Percentiles rank a stretch among this genome's conserved stretches.
phyloP scores from a whole-genome alignment of 92 coral and sea anemone genomes.

The Porites cylindrica region DNA sequence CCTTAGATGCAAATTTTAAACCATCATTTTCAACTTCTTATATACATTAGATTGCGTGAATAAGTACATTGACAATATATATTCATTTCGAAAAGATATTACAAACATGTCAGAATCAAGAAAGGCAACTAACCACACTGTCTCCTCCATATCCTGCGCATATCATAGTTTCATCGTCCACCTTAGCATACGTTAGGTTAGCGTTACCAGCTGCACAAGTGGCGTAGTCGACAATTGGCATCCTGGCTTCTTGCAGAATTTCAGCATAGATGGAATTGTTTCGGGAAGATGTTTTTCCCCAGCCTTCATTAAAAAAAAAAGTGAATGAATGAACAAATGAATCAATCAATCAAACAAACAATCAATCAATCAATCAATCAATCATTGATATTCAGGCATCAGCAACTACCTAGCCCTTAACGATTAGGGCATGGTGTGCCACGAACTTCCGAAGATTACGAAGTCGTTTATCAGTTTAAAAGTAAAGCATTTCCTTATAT shows the following conservation, averaged over 20 bases:
- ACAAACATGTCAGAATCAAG: not conserved
- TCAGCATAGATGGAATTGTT: not conserved
- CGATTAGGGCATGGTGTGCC: too few relatives aligned
- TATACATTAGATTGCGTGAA: not conserved
- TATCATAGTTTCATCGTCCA: slow-evolving; percentile 61
- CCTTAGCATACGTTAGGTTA: slow-evolving; percentile 6
- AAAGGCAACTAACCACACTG: slow-evolving; percentile 41
- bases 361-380: too few relatives aligned
- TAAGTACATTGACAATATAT: not conserved
- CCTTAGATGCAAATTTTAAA: too few relatives aligned
- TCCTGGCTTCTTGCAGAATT: slow-evolving; percentile 67
- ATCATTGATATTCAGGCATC: too few relatives aligned
- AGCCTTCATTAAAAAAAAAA: slow-evolving; percentile 38
- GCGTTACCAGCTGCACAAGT: slow-evolving; percentile 65
- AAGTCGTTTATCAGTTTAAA: too few relatives aligned
- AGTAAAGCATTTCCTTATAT: too few relatives aligned
- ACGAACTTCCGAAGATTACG: too few relatives aligned
- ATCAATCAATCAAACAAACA: too few relatives aligned
- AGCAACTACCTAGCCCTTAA: too few relatives aligned
- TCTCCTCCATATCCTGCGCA: slow-evolving; percentile 79
- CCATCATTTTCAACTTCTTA: too few relatives aligned
- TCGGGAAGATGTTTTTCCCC: slow-evolving; percentile 66
- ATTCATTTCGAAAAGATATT: too few relatives aligned
- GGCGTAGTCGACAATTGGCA: slow-evolving; percentile 69
- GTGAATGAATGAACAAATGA: not conserved